Conservation (phyloP, 2,797 vertebrate species). For the Pteropus rufus region DNA sequence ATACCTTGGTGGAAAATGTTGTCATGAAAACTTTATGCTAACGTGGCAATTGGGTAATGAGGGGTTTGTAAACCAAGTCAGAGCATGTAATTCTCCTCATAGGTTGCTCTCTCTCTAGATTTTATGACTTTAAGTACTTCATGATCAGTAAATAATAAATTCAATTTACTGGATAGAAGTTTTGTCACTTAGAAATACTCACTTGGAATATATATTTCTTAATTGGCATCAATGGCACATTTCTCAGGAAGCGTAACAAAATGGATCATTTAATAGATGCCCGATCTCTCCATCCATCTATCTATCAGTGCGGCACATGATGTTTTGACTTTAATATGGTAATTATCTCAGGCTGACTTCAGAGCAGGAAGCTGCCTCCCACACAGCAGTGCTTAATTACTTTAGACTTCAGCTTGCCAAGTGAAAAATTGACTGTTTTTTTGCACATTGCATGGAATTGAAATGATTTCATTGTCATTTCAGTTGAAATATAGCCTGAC, state of each 20-base stretch:
- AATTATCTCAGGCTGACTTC: conserved; percentile 89
- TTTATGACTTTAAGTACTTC: conserved; percentile 80
- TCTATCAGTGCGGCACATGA: conserved; percentile 87
- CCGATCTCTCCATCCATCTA: conserved; percentile 88
- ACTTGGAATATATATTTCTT: conserved; percentile 86
- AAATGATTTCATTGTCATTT: conserved; percentile 89
- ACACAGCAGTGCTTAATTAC: conserved; percentile 90
- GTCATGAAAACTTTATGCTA: conserved; percentile 32
- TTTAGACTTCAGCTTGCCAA: conserved; percentile 87
- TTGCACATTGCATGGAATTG: conserved; percentile 83
- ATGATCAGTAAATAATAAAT: conserved; percentile 86
- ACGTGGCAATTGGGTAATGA: conserved; percentile 58
- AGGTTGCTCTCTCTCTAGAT: conserved; percentile 68
- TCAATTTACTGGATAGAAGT: conserved; percentile 82
- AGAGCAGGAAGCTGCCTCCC: conserved; percentile 86
- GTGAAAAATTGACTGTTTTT: conserved; percentile 84
- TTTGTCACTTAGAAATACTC: conserved; percentile 83
- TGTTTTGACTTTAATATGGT: conserved; percentile 90
- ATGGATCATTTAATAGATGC: conserved; percentile 90
- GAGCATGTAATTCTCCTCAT: conserved; percentile 68
- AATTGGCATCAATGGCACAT: conserved; percentile 88
- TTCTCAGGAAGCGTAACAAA: conserved; percentile 86
- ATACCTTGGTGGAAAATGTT: conserved; percentile 30
- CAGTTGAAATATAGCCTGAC: conserved; percentile 85
- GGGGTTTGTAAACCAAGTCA: conserved; percentile 71